Evolutionary conservation across 2,888 invertebrate species (phyloP), one percentile per base, ranked within the genome.

Genomic region (Drosophila tanythrix): DNA sequence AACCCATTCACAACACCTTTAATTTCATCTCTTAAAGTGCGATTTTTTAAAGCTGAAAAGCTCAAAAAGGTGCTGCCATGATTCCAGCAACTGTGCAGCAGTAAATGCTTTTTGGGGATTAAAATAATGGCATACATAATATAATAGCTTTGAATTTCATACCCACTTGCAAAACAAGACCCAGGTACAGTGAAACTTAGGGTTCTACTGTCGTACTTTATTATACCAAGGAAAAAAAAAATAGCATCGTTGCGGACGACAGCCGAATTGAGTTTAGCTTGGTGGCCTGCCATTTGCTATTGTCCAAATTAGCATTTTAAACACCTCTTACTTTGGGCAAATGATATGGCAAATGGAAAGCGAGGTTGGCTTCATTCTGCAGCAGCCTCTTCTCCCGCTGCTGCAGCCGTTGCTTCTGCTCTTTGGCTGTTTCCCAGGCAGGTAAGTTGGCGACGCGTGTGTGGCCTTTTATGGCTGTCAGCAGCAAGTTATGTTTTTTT

Each of bases 291-390:
- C 78, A 78, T 80, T 80, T 76, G 77, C 72, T 52, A 81, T 78
- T 78, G 87, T 65, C 84, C 82, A 87, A 84, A 84, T 84, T 84
- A 89, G 84, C 84, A 89, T 89, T 84, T 87, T 87, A 84, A 84
- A 84, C 84, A 89, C 84, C 88, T 84, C 88, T 87, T 87, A 87
- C 84, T 89, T 89, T 84, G 84, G 89, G 70, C 85, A 82, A 85
- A 83, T 88, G 85, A 88, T 82, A 76, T 66, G 76, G 79, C 83
- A 55, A 70, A 80, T 81, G 89, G 84, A 83, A 82, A 80, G 84
- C 82, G 58, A 63, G 69, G 77, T 51, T 73, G 68, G 68, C 59
- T 68, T 50, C 53, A 59, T 59, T 58, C 59, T 55, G 33, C 25
- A 25, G 59, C 35, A 57, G 50, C 63, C 8, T 13, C 57, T 27